phyloP scores from a whole-genome alignment of 2,888 invertebrate species.

The Alentia gelatinosa region DNA sequence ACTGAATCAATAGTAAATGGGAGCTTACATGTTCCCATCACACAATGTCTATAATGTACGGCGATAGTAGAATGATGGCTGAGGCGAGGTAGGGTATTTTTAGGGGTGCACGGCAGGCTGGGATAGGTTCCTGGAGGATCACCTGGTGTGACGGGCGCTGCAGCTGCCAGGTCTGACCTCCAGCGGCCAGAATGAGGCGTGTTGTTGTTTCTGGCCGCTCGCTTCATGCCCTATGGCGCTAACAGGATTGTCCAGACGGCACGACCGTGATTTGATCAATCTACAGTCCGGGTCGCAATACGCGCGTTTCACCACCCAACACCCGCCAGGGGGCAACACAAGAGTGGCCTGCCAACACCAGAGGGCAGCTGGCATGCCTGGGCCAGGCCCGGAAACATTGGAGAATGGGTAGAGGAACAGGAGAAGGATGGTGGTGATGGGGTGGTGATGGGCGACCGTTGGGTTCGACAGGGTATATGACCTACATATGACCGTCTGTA shows the following conservation, averaged over 20 bases:
- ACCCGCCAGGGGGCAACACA: neutral
- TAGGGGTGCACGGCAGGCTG: no score
- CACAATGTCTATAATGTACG: no score
- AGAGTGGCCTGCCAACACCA: conserved; percentile 1
- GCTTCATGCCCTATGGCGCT: neutral
- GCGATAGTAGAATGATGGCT: no score
- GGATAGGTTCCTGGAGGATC: no score
- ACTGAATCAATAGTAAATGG: no score
- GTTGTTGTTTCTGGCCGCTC: conserved; percentile 8
- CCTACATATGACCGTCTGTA: neutral
- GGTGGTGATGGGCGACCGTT: neutral
- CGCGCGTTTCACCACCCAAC: neutral
- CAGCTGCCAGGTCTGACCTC: no score
- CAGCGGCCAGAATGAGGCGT: neutral
- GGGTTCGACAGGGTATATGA: neutral
- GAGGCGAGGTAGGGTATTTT: neutral
- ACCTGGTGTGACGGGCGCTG: no score
- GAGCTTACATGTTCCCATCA: no score
- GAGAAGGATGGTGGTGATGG: neutral
- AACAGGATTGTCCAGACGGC: conserved; percentile 20
- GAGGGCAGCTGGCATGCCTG: neutral
- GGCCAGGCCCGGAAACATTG: neutral
- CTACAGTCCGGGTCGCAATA: neutral
- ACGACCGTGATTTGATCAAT: conserved; percentile 12
- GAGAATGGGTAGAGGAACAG: neutral